Conservation (phyloP, 1,140 invertebrate species). For the Ephestia elutella region DNA sequence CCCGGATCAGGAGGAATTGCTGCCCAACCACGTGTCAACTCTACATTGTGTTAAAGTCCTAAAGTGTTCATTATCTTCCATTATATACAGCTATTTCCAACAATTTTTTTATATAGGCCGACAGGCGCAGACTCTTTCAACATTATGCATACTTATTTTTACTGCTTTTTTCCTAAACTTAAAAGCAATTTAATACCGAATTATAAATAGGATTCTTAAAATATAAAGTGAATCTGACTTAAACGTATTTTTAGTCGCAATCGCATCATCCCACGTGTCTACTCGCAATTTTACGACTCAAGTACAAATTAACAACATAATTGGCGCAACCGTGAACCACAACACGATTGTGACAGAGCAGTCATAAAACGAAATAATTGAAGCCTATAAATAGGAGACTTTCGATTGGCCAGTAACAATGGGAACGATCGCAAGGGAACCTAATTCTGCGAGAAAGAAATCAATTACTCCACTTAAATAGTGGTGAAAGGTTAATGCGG, state of each 20-base stretch:
- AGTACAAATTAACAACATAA: slow-evolving; percentile 4
- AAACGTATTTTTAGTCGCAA: background rate
- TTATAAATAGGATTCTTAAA: too few relatives aligned
- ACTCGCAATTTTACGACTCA: background rate
- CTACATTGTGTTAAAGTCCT: background rate
- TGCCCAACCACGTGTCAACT: background rate
- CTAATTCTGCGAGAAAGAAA: slow-evolving; percentile 29
- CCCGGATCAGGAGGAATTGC: slow-evolving; percentile 7
- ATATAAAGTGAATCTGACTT: background rate
- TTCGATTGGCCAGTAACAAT: background rate
- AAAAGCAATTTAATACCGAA: too few relatives aligned
- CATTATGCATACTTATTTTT: too few relatives aligned
- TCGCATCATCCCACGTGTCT: background rate
- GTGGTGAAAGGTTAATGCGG: slow-evolving; percentile 54
- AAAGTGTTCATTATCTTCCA: background rate
- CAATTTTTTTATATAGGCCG: too few relatives aligned
- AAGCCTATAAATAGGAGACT: background rate
- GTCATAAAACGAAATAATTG: background rate
- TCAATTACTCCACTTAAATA: slow-evolving; percentile 50
- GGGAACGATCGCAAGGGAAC: background rate
- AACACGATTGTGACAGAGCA: background rate
- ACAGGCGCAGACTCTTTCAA: too few relatives aligned
- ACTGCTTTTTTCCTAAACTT: too few relatives aligned
- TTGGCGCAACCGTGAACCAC: slow-evolving; percentile 1
- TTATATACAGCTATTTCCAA: background rate